Evolutionary conservation across 2,113 vertebrate species (phyloP), one percentile per base, ranked within the genome.

Genomic region (Cebidichthys violaceus): DNA sequence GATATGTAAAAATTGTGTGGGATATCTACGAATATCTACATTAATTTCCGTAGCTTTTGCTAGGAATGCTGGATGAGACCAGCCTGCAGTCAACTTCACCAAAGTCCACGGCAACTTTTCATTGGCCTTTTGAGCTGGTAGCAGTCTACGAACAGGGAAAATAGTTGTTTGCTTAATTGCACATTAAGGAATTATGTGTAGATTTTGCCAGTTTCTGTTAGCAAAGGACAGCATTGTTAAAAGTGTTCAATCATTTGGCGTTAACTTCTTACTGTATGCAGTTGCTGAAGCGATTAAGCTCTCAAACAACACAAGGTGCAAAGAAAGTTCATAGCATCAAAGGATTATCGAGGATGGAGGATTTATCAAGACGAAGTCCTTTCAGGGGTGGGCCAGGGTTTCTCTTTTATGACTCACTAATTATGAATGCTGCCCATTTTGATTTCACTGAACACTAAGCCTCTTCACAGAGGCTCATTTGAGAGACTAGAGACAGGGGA

Each of bases 371-470:
- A 83, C 59, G 50, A 93, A 88, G 85, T 88, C 64, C 67, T 88
- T 90, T 88, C 90, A 82, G 83, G 81, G 88, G 85, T 87, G 83
- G 92, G 88, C 86, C 52, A 24, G 80, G 29, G 47, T 64, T 55
- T 86, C 79, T 86, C 39, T 83, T 84, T 83, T 83, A 79, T 89
- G 90, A 90, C 83, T 90, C 90, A 73, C 88, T 91, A 85, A 90
- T 91, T 92, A 90, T 91, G 77, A 94, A 88, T 17, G 78, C 79
- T 93, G 82, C 85, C 83, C 86, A 74, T 90, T 93, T 89, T 86
- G 86, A 93, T 93, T 94, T 84, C 77, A 84, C 79, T 79, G 83
- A 93, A 90, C 90, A 68, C 86, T 94, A 94, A 95, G 90, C 91
- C 87, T 79, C 77, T 39, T 87, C 70, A 90, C 22, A 66, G 80